phyloP scores from a whole-genome alignment of 2,797 vertebrate species.

The Lepilemur septentrionalis region DNA sequence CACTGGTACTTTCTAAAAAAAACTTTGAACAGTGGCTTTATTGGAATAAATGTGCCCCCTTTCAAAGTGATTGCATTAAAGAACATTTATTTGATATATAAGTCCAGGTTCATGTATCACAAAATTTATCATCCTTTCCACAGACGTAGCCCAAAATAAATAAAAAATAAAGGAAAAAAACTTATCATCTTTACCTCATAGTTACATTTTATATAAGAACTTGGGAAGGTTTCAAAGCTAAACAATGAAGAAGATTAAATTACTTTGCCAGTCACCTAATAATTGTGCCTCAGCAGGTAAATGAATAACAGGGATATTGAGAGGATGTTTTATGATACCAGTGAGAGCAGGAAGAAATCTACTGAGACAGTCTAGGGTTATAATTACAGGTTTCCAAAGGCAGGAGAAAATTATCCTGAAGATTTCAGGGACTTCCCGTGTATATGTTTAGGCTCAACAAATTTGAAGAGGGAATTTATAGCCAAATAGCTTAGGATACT shows the following conservation, averaged over 20 bases:
- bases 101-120: conserved; percentile 31
- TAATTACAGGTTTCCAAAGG: conserved; percentile 3
- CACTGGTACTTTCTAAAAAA: not conserved
- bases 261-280: conserved; percentile 38
- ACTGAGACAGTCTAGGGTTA: not conserved
- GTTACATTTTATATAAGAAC: conserved; percentile 5
- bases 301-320: not conserved
- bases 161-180: no score
- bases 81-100: not conserved
- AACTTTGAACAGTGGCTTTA: not conserved
- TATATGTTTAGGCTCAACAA: conserved; percentile 16
- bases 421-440: conserved; percentile 14
- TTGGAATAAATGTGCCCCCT: not conserved
- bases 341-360: not conserved
- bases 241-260: conserved; percentile 31
- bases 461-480: conserved; percentile 44
- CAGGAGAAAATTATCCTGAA: not conserved
- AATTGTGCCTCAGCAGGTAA: conserved; percentile 3
- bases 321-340: not conserved
- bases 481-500: not conserved
- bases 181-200: conserved; percentile 20
- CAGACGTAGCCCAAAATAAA: no score
- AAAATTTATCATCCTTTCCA: no score
- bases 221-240: conserved; percentile 22
- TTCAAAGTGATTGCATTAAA: conserved; percentile 18